These are phyloP conservation scores for Rhincodon typus DNA, from an alignment of 2,797 vertebrate genomes.

Conservation along the genomic window DNA sequence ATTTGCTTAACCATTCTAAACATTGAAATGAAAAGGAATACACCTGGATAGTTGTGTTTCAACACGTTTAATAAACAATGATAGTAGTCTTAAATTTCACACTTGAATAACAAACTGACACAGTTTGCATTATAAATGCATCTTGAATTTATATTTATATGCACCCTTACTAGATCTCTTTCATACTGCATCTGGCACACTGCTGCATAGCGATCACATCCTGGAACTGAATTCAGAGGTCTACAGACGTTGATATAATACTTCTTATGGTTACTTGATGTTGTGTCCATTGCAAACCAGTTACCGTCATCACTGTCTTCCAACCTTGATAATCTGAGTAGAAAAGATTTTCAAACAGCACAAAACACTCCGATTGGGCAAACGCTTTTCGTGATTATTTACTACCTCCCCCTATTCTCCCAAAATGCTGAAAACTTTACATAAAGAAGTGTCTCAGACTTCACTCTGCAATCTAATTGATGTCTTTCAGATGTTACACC, in stretches of 20 bases:
- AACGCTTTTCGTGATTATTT: not conserved
- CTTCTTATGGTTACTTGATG: constrained; percentile 57
- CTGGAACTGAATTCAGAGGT: constrained; percentile 65
- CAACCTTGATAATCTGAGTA: constrained; percentile 69
- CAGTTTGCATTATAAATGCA: not conserved
- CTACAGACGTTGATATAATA: constrained; percentile 91
- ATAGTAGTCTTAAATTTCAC: not conserved
- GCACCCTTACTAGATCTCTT: constrained; percentile 51
- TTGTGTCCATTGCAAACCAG: constrained; percentile 72
- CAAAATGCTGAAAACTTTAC: not conserved
- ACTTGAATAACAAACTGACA: not conserved
- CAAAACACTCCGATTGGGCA: not conserved
- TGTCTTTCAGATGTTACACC: not conserved
- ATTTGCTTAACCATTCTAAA: not conserved
- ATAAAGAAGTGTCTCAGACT: not conserved
- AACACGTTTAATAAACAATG: not conserved
- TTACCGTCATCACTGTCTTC: constrained; percentile 57
- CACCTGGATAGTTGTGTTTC: not conserved
- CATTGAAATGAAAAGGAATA: not conserved
- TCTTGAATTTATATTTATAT: not conserved
- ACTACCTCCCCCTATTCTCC: no score
- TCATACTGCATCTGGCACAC: constrained; percentile 75
- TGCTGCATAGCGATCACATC: constrained; percentile 74
- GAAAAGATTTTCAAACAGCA: not conserved
- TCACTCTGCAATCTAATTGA: not conserved